Evolutionary conservation across 2,888 invertebrate genomes (phyloP).

Genomic region (Seira sanloemensis): DNA sequence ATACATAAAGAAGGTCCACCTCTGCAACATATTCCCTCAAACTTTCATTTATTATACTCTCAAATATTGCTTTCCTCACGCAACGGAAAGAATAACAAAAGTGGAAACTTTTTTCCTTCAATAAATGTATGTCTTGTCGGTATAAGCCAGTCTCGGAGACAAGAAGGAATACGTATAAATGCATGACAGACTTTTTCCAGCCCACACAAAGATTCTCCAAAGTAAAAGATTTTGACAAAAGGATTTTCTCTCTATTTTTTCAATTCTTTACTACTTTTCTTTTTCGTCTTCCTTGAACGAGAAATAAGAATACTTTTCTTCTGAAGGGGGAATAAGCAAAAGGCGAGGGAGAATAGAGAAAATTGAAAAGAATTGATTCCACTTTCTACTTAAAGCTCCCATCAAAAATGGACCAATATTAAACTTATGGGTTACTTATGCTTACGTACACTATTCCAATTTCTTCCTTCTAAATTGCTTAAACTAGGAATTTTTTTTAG

Average conservation of each 20-base stretch:
- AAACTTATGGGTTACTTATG: too few species aligned
- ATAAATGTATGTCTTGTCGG: conserved; percentile 37
- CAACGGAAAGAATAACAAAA: conserved; percentile 61
- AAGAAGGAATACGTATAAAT: conserved; percentile 48
- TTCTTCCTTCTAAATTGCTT: conserved; percentile 58
- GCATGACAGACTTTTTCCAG: conserved; percentile 53
- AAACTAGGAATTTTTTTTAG: too few species aligned
- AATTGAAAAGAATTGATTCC: conserved; percentile 63
- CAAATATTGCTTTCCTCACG: conserved; percentile 56
- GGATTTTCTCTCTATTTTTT: conserved; percentile 56
- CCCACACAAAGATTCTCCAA: conserved; percentile 54
- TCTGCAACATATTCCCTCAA: conserved; percentile 32
- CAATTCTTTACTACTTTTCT: conserved; percentile 40
- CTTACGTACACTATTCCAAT: conserved; percentile 60
- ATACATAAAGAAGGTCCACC: too few species aligned
- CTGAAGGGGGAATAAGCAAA: conserved; percentile 18
- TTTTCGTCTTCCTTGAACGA: conserved; percentile 30
- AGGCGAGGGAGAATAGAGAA: conserved; percentile 7
- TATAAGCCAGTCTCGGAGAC: neutral
- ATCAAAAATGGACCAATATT: too few species aligned
- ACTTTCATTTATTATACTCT: conserved; percentile 41
- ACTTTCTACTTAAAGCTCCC: conserved; percentile 53
- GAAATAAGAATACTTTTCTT: conserved; percentile 48
- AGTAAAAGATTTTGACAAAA: conserved; percentile 62
- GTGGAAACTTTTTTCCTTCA: conserved; percentile 38